Percentiles rank a stretch among this genome's conserved stretches.
These are phyloP conservation scores for Nansenia antarctica DNA, from an alignment of 2,113 vertebrate genomes.

Conservation along the genomic window DNA sequence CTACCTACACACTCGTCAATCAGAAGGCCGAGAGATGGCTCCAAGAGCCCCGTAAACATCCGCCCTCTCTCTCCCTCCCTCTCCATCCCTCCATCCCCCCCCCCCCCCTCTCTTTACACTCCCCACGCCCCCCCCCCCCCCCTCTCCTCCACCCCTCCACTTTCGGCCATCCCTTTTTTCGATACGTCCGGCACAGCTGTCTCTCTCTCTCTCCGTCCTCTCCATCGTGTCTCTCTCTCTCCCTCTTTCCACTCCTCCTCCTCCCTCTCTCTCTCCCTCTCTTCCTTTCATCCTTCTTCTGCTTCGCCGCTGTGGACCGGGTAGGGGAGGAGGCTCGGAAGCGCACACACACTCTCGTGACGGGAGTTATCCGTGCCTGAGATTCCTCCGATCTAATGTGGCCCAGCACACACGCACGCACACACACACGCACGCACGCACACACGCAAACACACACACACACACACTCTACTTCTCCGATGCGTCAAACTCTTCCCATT, in stretches of 20 bases:
- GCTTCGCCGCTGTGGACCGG: too few species aligned
- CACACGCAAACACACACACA: too few species aligned
- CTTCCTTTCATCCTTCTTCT: too few species aligned
- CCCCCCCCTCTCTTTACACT: constrained; percentile 31
- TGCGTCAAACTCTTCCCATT: too few species aligned
- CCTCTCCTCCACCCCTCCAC: constrained; percentile 45
- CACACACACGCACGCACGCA: too few species aligned
- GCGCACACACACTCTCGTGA: too few species aligned
- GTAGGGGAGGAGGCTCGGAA: too few species aligned
- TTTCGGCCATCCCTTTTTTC: constrained; percentile 42
- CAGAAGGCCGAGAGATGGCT: constrained; percentile 35
- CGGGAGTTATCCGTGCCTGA: too few species aligned
- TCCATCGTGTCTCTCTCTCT: constrained; percentile 38
- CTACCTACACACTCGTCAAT: constrained; percentile 55
- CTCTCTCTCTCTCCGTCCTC: constrained; percentile 33
- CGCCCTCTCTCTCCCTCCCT: background rate
- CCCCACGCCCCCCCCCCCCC: constrained; percentile 33
- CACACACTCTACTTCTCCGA: background rate
- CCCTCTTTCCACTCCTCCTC: constrained; percentile 38
- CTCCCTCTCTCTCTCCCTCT: constrained; percentile 35
- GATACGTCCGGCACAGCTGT: constrained; percentile 53
- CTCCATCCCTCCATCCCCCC: constrained; percentile 28
- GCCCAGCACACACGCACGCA: too few species aligned
- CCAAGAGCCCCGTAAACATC: constrained; percentile 45
- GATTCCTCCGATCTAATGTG: too few species aligned